Conservation (phyloP, 2,888 invertebrate species). For the Drosophila mettleri region DNA sequence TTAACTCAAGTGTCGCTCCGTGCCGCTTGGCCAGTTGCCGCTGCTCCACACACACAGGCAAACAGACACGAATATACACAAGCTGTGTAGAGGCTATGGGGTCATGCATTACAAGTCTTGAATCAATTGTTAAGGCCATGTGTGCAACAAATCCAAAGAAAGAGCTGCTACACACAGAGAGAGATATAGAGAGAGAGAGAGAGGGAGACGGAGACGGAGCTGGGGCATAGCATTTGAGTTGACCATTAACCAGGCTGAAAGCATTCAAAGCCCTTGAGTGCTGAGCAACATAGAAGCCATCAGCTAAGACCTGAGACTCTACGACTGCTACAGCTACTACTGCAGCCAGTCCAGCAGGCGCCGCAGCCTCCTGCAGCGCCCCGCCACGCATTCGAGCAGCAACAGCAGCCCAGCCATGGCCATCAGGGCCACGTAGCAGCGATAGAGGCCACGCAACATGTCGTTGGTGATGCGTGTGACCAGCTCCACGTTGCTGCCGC, state of each 20-base stretch:
- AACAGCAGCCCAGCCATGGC: slow-evolving; percentile 34
- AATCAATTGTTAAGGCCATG: slow-evolving; percentile 69
- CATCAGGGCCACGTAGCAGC: slow-evolving; percentile 17
- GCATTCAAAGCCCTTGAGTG: slow-evolving; percentile 24
- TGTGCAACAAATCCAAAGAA: slow-evolving; percentile 43
- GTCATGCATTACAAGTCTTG: slow-evolving; percentile 66
- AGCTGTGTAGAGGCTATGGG: slow-evolving; percentile 4
- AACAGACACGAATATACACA: slow-evolving; percentile 16
- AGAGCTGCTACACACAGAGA: slow-evolving; percentile 3
- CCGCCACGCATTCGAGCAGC: slow-evolving; percentile 48
- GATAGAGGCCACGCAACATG: slow-evolving; percentile 35
- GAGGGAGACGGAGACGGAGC: neutral
- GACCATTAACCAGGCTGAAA: slow-evolving; percentile 9
- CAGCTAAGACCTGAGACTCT: neutral
- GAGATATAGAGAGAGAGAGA: neutral
- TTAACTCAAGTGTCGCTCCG: slow-evolving; percentile 82
- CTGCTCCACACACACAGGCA: slow-evolving; percentile 50
- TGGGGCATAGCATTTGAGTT: neutral
- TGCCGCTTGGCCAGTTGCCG: slow-evolving; percentile 74
- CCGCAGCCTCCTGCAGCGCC: slow-evolving; percentile 11
- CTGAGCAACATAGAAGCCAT: neutral
- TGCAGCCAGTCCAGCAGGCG: slow-evolving; percentile 44
- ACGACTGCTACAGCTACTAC: no score
- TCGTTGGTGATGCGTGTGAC: slow-evolving; percentile 30
- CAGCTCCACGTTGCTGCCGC: neutral